phyloP scores from a whole-genome alignment of 2,113 vertebrate species.

The Xiphorhynchus elegans region DNA sequence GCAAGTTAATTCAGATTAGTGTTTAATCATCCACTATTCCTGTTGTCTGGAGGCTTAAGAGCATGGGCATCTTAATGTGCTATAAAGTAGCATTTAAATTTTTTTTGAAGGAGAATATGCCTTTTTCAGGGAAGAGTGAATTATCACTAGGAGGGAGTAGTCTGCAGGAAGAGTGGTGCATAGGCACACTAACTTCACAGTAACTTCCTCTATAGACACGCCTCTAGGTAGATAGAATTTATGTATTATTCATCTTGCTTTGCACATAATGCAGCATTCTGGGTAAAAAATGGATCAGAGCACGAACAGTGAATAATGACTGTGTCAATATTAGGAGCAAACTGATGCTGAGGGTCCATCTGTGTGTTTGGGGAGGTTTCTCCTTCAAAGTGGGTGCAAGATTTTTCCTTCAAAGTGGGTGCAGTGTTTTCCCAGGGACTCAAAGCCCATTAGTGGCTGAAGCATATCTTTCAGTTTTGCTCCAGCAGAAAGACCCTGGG shows the following conservation, averaged over 20 bases:
- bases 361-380: neutral
- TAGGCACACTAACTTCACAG: neutral
- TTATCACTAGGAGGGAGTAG: rapidly evolving
- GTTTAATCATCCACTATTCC: neutral
- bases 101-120: neutral
- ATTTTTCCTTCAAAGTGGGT: neutral
- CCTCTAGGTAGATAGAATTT: neutral
- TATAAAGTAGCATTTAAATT: neutral
- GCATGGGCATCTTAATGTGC: neutral
- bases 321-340: neutral
- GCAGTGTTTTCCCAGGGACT: neutral
- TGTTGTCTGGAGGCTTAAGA: neutral
- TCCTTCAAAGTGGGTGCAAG: neutral
- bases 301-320: neutral
- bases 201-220: neutral
- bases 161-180: neutral
- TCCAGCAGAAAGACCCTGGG: neutral
- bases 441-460: neutral
- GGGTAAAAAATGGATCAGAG: neutral
- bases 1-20: neutral
- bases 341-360: neutral
- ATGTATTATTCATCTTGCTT: neutral
- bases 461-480: neutral
- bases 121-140: neutral
- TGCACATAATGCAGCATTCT: neutral